Evolutionary conservation across 2,797 vertebrate genomes (phyloP).

Genomic region (Emys orbicularis): DNA sequence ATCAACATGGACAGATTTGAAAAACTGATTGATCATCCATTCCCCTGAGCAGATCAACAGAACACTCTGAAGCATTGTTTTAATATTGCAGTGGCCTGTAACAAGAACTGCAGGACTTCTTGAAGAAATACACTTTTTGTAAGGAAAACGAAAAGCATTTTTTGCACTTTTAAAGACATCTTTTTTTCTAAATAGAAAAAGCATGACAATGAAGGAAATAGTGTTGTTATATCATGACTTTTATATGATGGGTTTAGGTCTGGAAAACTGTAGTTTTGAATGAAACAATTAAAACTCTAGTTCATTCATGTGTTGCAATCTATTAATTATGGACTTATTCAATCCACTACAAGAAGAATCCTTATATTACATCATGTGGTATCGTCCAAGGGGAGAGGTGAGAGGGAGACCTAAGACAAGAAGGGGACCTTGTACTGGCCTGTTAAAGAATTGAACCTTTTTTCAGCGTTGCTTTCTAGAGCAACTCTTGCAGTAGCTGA

Average conservation of each 20-base stretch:
- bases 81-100: background rate
- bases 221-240: background rate
- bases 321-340: background rate
- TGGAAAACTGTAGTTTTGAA: background rate
- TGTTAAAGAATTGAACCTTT: background rate
- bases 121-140: background rate
- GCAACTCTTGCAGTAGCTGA: background rate
- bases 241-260: background rate
- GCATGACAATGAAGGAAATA: constrained; percentile 41
- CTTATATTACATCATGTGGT: background rate
- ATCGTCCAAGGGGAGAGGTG: background rate
- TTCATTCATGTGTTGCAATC: constrained; percentile 8
- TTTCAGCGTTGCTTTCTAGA: background rate
- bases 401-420: background rate
- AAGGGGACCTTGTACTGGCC: background rate
- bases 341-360: background rate
- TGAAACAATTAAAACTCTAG: background rate
- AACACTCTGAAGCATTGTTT: background rate
- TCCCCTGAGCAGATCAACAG: background rate
- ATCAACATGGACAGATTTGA: background rate
- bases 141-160: background rate
- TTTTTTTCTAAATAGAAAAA: background rate
- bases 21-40: background rate
- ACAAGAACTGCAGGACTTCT: background rate
- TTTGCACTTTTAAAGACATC: background rate